Base-by-base conservation (phyloP, 2,888 invertebrate species). In the Automeris io region DNA sequence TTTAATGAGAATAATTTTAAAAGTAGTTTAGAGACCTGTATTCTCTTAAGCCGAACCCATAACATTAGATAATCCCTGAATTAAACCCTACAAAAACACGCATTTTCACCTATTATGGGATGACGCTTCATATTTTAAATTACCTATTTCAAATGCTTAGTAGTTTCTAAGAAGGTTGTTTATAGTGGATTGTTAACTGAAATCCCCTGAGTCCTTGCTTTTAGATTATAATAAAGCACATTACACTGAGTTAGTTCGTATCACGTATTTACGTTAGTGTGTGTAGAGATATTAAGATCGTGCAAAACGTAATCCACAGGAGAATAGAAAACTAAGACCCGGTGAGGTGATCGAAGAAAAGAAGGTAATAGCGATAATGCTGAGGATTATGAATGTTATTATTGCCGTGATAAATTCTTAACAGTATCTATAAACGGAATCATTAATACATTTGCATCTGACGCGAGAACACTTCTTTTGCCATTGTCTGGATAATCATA, bases 341-440 rank as follows among this genome's bases (percentile, higher is more conserved):
- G 96, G 96, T 87, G 96, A 96, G 91, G 93, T 96, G 87, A 88
- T 95, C 88, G 95, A 95, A 88, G 96, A 96, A 79, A 95, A 94
- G 90, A 95, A 95, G 96, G 96, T 96, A 94, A 94, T 74, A 76
- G 68, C 63, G 67, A 73, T 69, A 67, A 60, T 61, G 73, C 71
- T 76, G 71, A 70, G 69, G 73, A 62, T 70, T 72, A 69, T 82
- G 82, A 81, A 85, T 86, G 85, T 82, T 85, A 74, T 73, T 70
- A 75, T 75, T 77, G 81, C 83, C 80, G 79, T 83, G 75, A 75
- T 70, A 70, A 68, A 68, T 67, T 67, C 64, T 81, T 83, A 86
- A 85, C 83, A 78, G 59, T 72, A 65, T 74, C 59, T 73, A 61
- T 75, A 70, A 66, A 74, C 66, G 70, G 64, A 64, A 64, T 73